These are phyloP conservation scores for Serripes groenlandicus DNA, from an alignment of 2,888 invertebrate genomes.

Conservation along the genomic window DNA sequence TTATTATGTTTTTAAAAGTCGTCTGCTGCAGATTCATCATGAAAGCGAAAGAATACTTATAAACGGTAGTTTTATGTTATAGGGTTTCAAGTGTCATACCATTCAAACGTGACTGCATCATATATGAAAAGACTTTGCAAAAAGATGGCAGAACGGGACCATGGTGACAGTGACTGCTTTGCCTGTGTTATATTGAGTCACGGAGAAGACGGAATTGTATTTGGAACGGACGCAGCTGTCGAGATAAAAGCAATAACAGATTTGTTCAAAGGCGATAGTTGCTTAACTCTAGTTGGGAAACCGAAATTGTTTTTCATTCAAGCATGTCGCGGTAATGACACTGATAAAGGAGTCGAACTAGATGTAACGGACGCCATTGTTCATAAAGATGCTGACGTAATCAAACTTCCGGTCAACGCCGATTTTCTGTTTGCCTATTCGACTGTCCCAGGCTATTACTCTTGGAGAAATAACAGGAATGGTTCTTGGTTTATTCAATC, in stretches of 20 bases:
- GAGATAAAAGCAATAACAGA: constrained; percentile 48
- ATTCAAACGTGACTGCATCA: constrained; percentile 27
- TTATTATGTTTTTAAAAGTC: too few relatives aligned
- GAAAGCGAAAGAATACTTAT: too few relatives aligned
- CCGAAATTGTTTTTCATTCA: constrained; percentile 73
- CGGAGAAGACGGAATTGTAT: constrained; percentile 63
- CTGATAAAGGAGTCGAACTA: constrained; percentile 51
- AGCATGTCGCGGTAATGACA: constrained; percentile 67
- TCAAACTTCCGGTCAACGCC: constrained; percentile 70
- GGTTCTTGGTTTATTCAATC: constrained; percentile 86
- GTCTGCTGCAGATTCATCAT: too few relatives aligned
- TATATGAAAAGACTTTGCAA: constrained; percentile 33
- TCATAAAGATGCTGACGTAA: neutral
- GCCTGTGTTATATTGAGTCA: constrained; percentile 68
- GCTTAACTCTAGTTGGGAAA: constrained; percentile 65
- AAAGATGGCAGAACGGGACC: constrained; percentile 51
- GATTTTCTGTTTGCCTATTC: constrained; percentile 86
- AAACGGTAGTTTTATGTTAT: neutral
- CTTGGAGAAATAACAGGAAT: constrained; percentile 84
- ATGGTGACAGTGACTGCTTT: constrained; percentile 63
- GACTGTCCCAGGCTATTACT: constrained; percentile 84
- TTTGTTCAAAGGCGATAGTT: constrained; percentile 57
- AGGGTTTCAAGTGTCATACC: constrained; percentile 49
- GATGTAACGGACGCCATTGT: constrained; percentile 47
- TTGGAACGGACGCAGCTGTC: constrained; percentile 60